Percentiles rank a stretch among this genome's conserved stretches.
Conservation (phyloP, 1,140 invertebrate genomes). For the Drosophila persimilis region DNA sequence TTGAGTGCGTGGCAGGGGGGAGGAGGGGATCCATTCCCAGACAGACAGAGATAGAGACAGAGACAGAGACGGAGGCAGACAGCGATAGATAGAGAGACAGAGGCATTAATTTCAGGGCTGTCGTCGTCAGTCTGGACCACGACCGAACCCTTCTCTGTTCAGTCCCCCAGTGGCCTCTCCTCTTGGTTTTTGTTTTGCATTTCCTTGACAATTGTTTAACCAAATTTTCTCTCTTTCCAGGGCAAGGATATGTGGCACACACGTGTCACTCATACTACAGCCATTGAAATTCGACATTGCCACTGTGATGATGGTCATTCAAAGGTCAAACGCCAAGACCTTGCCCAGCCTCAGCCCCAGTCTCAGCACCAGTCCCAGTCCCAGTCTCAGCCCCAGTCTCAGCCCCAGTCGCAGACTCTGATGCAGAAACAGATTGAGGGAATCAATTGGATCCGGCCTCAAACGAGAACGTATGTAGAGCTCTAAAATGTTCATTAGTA, state of each 20-base stretch:
- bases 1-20: constrained; percentile 41
- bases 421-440: background rate
- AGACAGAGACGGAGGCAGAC: background rate
- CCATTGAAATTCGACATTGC: constrained; percentile 32
- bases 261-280: constrained; percentile 22
- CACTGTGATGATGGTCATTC: constrained; percentile 14
- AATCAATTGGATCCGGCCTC: too few relatives aligned
- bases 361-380: background rate
- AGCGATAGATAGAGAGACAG: background rate
- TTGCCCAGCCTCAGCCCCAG: constrained; percentile 6
- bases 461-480: too few relatives aligned
- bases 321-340: constrained; percentile 36
- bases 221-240: constrained; percentile 5
- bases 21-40: constrained; percentile 4
- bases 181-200: constrained; percentile 27
- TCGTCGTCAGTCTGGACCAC: constrained; percentile 24
- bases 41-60: background rate
- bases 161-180: background rate
- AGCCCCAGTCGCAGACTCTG: too few relatives aligned
- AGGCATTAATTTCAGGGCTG: constrained; percentile 60
- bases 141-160: background rate
- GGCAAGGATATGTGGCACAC: constrained; percentile 41
- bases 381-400: background rate
- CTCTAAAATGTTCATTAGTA: too few relatives aligned
- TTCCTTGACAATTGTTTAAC: constrained; percentile 39